phyloP scores from a whole-genome alignment of 2,888 invertebrate genomes.

The Ctena decussata region DNA sequence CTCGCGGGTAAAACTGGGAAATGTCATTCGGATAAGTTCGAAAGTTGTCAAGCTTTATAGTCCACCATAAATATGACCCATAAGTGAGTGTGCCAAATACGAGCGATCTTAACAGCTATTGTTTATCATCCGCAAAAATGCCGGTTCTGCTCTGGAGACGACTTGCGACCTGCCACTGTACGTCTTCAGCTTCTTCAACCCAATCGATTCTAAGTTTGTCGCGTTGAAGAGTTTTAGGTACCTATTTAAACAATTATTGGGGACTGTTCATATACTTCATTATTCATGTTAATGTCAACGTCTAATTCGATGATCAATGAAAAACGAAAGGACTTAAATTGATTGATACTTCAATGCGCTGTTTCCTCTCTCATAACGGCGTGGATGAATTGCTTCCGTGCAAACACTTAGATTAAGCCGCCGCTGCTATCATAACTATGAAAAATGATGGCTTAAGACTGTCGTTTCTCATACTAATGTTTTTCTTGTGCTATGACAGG shows the following conservation, averaged over 20 bases:
- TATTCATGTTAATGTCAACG: slow-evolving; percentile 12
- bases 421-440: not conserved
- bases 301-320: slow-evolving; percentile 12
- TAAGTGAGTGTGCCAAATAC: too few species aligned
- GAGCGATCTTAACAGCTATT: too few species aligned
- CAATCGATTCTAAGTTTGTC: slow-evolving; percentile 6
- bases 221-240: not conserved
- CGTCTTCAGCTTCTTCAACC: not conserved
- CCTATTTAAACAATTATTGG: slow-evolving; percentile 10
- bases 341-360: not conserved
- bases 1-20: too few species aligned
- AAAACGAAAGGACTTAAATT: slow-evolving; percentile 15
- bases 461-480: slow-evolving; percentile 4
- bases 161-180: not conserved
- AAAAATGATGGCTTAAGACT: not conserved
- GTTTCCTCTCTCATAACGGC: slow-evolving; percentile 2
- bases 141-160: too few species aligned
- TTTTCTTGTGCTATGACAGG: not conserved
- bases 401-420: not conserved
- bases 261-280: slow-evolving; percentile 3
- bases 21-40: too few species aligned
- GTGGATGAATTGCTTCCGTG: not conserved
- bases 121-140: too few species aligned
- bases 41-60: too few species aligned
- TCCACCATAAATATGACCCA: too few species aligned